Evolutionary conservation across 2,888 invertebrate genomes (phyloP).

Genomic region (Baronia brevicornis): DNA sequence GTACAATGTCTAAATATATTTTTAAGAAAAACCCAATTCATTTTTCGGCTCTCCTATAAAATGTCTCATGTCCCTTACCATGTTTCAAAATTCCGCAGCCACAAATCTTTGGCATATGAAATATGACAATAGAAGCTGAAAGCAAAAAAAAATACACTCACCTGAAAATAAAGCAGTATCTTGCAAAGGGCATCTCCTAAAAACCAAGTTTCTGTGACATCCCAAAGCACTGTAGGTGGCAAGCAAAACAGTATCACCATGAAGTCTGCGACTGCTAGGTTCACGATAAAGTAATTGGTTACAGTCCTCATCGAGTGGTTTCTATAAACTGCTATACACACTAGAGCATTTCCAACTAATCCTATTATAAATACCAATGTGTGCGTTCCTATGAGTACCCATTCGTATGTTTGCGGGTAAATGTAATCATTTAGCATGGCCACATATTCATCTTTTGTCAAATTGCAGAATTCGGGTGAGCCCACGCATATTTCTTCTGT

Average conservation of each 20-base stretch:
- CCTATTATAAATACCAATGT: constrained; percentile 86
- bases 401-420: constrained; percentile 82
- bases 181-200: constrained; percentile 90
- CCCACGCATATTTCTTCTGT: constrained; percentile 51
- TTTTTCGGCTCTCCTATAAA: too few relatives aligned
- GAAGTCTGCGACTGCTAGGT: constrained; percentile 90
- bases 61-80: too few relatives aligned
- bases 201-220: constrained; percentile 96
- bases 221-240: constrained; percentile 91
- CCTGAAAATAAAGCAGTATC: constrained; percentile 91
- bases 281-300: constrained; percentile 94
- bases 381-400: constrained; percentile 85
- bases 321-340: constrained; percentile 90
- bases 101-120: not conserved
- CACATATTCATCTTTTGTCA: constrained; percentile 75
- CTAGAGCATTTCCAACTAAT: constrained; percentile 89
- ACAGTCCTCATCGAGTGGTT: constrained; percentile 93
- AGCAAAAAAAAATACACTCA: constrained; percentile 49
- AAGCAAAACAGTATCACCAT: constrained; percentile 92
- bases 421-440: constrained; percentile 78
- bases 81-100: not conserved
- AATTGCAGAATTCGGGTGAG: constrained; percentile 57
- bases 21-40: too few relatives aligned
- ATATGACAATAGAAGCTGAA: not conserved
- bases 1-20: too few relatives aligned